phyloP scores from a whole-genome alignment of 2,888 invertebrate genomes.

The Pteria penguin region DNA sequence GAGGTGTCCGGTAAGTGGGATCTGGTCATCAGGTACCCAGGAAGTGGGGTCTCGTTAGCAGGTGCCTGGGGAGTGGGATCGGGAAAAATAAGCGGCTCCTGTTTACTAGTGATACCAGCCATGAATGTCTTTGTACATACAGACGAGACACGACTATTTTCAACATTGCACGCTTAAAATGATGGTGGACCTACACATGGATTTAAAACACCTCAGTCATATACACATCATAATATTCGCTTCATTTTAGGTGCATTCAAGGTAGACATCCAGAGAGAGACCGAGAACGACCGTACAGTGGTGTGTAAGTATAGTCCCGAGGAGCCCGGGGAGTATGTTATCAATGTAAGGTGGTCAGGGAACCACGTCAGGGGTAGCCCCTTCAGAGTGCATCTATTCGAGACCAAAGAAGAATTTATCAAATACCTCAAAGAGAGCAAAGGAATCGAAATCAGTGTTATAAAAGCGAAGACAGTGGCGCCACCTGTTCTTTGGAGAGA shows the following conservation, averaged over 20 bases:
- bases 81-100: too few species aligned
- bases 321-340: slow-evolving; percentile 98
- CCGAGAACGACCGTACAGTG: slow-evolving; percentile 97
- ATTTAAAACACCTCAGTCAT: too few species aligned
- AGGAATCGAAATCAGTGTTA: slow-evolving; percentile 32
- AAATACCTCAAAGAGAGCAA: slow-evolving; percentile 46
- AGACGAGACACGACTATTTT: too few species aligned
- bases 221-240: neutral
- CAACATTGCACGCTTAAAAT: too few species aligned
- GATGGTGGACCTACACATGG: too few species aligned
- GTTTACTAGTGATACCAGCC: too few species aligned
- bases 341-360: slow-evolving; percentile 99
- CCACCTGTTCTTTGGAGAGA: slow-evolving; percentile 43
- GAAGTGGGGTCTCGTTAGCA: too few species aligned
- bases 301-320: slow-evolving; percentile 99
- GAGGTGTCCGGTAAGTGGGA: too few species aligned
- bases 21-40: too few species aligned
- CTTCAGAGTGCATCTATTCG: slow-evolving; percentile 98
- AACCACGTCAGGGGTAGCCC: slow-evolving; percentile 98
- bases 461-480: neutral
- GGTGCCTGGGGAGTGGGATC: too few species aligned
- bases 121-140: too few species aligned
- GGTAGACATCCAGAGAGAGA: slow-evolving; percentile 99
- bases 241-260: slow-evolving; percentile 92
- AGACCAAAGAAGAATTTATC: slow-evolving; percentile 94